Base-by-base conservation (phyloP, 2,888 invertebrate species). In the Latheticus oryzae region DNA sequence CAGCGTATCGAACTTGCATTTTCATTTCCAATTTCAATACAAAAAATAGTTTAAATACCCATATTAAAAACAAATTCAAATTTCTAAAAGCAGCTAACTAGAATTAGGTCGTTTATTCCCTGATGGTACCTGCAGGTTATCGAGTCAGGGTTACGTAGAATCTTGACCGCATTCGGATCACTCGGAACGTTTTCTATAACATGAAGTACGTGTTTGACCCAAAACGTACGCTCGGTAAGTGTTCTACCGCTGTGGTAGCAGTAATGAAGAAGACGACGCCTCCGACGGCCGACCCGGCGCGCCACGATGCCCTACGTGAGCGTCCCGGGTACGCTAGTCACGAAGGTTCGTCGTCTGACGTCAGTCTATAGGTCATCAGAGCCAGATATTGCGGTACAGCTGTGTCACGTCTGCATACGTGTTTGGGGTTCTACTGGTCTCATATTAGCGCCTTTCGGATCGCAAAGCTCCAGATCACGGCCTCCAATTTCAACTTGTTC, bases 401-500 rank as follows among this genome's bases (percentile, higher is more conserved):
- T 76, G 76, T 73, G 75, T 75, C 76, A 76, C 76, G 76, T 76
- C 74, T 67, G 64, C 73, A 74, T 76, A 76, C 76, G 76, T 76
- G 76, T 75, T 74, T 71, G 67, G 76, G 75, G 70, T 75, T 71
- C 74, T 74, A 75, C 73, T 74, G 70, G 73, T 71, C 71, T 74
- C 65, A 71, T 74, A 74, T 71, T 70, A 67, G 64, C 66, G 68
- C 59, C 56, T 60, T 65, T 63, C 59, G 52, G 60, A 63, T 51
- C 48, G 33, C 57, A 42, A 57, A 47, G 57, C 58, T 33, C 28
- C 50, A 59, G 62, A 62, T 63, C 64, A 63, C 57, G 59, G 61
- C 58, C 50, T 63, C 59, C 62, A 64, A 58, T 63, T 66, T 57
- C 63, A 61, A 55, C 55, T 60, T 45, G 8, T 56, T 15, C 51